Percentiles rank a stretch among this genome's conserved stretches.
Evolutionary conservation across 2,113 vertebrate genomes (phyloP).

Genomic region (Mungos mungo): DNA sequence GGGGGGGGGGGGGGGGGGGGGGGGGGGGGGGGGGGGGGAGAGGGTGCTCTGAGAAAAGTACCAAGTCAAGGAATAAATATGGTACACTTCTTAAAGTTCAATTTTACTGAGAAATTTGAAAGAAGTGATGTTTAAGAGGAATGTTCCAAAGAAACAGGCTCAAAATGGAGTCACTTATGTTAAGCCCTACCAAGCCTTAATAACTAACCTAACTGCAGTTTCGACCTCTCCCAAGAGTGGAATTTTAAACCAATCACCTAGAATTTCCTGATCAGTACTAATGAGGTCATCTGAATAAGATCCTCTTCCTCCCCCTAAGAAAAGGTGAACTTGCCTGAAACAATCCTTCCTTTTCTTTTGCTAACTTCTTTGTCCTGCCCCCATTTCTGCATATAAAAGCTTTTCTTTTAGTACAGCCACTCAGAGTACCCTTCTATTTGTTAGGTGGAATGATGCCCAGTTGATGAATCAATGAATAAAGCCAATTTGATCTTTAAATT

Average conservation of each 20-base stretch:
- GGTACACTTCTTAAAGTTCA: not conserved
- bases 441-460: not conserved
- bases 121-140: not conserved
- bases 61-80: not conserved
- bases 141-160: not conserved
- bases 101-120: not conserved
- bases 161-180: not conserved
- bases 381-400: not conserved
- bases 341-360: not conserved
- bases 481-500: not conserved
- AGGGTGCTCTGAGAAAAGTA: not conserved
- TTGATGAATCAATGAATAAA: not conserved
- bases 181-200: not conserved
- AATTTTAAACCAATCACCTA: not conserved
- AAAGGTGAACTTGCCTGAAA: not conserved
- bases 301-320: not conserved
- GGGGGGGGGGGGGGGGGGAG: too few species aligned
- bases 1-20: too few species aligned
- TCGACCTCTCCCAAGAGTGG: not conserved
- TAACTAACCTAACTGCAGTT: not conserved
- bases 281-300: not conserved
- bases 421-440: not conserved
- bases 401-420: not conserved
- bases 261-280: not conserved
- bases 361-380: not conserved